A percentile compares a stretch with the other conserved stretches of the same genome.
phyloP scores from a whole-genome alignment of 2,113 vertebrate species.

The Rousettus leschenaultii region DNA sequence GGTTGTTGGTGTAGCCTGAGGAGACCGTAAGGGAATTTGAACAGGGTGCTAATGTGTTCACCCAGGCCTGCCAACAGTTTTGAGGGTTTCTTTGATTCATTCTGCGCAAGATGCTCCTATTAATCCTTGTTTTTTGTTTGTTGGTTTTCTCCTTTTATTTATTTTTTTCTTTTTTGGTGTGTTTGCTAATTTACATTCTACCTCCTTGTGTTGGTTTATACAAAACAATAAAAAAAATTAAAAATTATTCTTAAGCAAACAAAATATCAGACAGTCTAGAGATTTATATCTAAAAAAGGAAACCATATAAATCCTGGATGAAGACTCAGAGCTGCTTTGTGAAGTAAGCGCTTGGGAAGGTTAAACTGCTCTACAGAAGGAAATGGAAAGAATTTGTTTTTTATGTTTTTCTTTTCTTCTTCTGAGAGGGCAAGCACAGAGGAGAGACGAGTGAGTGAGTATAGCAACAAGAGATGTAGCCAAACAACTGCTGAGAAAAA shows the following conservation, averaged over 20 bases:
- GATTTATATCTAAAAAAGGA: background rate
- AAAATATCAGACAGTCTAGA: background rate
- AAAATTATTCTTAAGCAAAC: background rate
- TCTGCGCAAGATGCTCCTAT: background rate
- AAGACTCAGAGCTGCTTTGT: background rate
- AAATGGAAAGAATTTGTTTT: slow-evolving; percentile 57
- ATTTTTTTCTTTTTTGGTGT: background rate
- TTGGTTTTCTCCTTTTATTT: background rate
- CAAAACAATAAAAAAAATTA: background rate
- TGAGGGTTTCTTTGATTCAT: background rate
- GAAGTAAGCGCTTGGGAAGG: background rate
- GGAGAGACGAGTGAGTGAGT: background rate
- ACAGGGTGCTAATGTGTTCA: background rate
- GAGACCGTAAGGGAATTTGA: background rate
- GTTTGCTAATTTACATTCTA: background rate
- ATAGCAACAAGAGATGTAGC: background rate
- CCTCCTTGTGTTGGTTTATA: background rate
- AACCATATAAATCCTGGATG: background rate
- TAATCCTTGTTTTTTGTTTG: background rate
- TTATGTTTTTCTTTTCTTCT: background rate
- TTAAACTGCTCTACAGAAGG: background rate
- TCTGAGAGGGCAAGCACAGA: background rate
- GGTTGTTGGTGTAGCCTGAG: background rate
- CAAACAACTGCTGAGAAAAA: background rate
- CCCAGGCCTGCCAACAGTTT: background rate